Evolutionary conservation across 2,113 vertebrate species (phyloP).

Genomic region (Carassius gibelio): DNA sequence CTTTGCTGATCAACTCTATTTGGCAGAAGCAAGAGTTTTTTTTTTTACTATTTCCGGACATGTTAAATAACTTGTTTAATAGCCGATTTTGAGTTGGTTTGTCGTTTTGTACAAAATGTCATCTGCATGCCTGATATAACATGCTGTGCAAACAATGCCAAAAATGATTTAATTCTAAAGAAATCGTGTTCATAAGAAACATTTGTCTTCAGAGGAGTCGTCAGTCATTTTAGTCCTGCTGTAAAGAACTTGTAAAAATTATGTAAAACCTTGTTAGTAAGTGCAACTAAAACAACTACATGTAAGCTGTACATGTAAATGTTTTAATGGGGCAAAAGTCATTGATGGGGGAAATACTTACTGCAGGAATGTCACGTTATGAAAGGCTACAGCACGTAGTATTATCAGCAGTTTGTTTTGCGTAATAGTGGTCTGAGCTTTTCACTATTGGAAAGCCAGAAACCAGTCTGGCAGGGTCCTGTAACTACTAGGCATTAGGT

Average conservation of each 20-base stretch:
- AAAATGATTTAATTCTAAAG: background rate
- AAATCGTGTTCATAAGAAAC: background rate
- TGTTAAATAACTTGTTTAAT: background rate
- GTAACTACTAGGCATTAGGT: background rate
- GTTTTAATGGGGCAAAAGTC: background rate
- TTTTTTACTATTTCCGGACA: too few species aligned
- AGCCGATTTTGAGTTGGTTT: background rate
- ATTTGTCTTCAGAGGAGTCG: background rate
- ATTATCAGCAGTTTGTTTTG: background rate
- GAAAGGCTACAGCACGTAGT: background rate
- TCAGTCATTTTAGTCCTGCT: background rate
- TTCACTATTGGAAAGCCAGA: background rate
- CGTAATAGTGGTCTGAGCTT: background rate
- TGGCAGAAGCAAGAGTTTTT: background rate
- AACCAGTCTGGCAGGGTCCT: conserved; percentile 4
- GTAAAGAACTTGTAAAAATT: background rate
- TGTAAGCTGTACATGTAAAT: background rate
- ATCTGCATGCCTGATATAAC: background rate
- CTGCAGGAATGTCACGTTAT: background rate
- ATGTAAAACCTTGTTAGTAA: background rate
- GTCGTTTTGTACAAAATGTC: background rate
- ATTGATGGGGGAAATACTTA: background rate
- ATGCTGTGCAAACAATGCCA: background rate
- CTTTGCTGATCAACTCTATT: background rate
- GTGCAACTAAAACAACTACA: background rate